phyloP scores from a whole-genome alignment of 2,113 vertebrate genomes.

The Aix galericulata region DNA sequence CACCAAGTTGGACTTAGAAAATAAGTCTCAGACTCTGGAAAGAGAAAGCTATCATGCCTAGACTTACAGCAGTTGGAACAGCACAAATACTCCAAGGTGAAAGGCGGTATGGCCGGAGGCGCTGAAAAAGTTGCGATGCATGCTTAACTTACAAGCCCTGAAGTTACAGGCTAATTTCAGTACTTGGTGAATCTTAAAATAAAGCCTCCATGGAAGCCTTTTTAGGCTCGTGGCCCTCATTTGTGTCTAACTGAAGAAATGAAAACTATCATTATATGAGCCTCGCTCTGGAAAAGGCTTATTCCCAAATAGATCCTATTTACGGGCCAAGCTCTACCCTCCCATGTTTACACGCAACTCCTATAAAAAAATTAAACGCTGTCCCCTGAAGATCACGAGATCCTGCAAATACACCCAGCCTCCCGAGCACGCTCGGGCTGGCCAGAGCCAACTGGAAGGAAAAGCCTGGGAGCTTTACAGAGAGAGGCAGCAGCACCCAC shows the following conservation, averaged over 20 bases:
- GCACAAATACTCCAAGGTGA: not conserved
- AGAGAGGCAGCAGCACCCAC: not conserved
- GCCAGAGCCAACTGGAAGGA: not conserved
- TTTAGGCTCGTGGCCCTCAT: slow-evolving; percentile 5
- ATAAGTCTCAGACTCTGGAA: not conserved
- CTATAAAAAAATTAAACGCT: not conserved
- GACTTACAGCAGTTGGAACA: not conserved
- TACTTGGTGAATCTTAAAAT: slow-evolving; percentile 47
- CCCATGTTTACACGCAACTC: not conserved
- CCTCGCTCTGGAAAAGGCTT: slow-evolving; percentile 11
- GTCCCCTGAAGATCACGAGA: not conserved
- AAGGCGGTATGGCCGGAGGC: not conserved
- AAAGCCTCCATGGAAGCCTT: not conserved
- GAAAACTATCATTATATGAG: slow-evolving; percentile 34
- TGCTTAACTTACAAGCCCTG: not conserved
- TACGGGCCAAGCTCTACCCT: slow-evolving; percentile 31
- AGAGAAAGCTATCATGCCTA: not conserved
- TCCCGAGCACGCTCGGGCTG: not conserved
- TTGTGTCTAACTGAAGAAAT: slow-evolving; percentile 49
- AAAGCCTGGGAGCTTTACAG: not conserved
- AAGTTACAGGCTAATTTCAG: slow-evolving; percentile 41
- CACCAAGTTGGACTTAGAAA: not conserved
- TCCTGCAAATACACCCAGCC: not conserved
- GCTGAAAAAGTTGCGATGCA: not conserved
- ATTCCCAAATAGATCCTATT: slow-evolving; percentile 43